Evolutionary conservation across 2,797 vertebrate species (phyloP).

Genomic region (Aldrovandia affinis): DNA sequence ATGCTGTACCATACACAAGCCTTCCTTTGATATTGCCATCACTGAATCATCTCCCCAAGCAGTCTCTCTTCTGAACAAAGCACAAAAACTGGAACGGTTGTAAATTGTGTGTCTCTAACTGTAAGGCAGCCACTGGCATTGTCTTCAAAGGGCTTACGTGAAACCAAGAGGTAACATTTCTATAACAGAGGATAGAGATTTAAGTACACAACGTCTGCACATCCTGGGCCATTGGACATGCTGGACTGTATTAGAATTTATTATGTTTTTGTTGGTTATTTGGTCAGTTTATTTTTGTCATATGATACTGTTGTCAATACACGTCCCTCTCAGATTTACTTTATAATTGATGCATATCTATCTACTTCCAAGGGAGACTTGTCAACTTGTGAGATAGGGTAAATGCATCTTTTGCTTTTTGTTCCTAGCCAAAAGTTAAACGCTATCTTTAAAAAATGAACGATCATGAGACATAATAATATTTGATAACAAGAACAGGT

Average conservation of each 20-base stretch:
- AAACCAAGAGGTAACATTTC: not conserved
- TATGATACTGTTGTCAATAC: too few species aligned
- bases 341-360: too few species aligned
- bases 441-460: too few species aligned
- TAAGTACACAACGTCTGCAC: not conserved
- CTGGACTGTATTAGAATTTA: too few species aligned
- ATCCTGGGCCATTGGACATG: too few species aligned
- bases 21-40: not conserved
- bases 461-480: not conserved
- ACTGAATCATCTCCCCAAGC: not conserved
- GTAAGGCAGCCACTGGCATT: not conserved
- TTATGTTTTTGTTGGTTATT: too few species aligned
- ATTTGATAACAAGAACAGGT: not conserved
- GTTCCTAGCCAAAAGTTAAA: too few species aligned
- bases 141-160: not conserved
- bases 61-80: not conserved
- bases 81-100: not conserved
- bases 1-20: not conserved
- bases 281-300: too few species aligned
- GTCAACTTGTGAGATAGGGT: too few species aligned
- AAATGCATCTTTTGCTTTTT: too few species aligned
- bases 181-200: not conserved
- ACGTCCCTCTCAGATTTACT: too few species aligned
- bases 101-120: not conserved
- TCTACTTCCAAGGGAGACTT: too few species aligned